Evolutionary conservation across 2,888 invertebrate species (phyloP).

Genomic region (Acleris holmiana): DNA sequence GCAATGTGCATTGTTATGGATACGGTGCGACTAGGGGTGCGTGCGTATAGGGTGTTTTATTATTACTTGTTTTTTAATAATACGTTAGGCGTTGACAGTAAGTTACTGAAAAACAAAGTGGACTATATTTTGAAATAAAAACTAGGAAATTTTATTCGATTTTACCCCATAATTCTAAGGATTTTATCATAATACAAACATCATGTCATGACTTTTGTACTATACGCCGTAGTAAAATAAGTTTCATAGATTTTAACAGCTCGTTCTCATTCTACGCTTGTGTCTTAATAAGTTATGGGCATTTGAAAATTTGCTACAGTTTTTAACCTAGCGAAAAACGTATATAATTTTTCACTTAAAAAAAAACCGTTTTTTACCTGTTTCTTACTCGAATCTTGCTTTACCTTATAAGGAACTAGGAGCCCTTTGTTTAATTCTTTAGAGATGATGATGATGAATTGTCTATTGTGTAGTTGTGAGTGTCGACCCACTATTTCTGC

Average conservation of each 20-base stretch:
- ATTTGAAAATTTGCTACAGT: no score
- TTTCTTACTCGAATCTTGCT: neutral
- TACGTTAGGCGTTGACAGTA: slow-evolving; percentile 4
- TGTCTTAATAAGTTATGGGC: no score
- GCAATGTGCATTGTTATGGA: slow-evolving; percentile 75
- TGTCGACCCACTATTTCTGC: slow-evolving; percentile 51
- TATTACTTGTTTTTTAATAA: slow-evolving; percentile 51
- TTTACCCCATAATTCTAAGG: no score
- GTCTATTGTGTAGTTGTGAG: slow-evolving; percentile 54
- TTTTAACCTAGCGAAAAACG: neutral
- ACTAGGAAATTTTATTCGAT: neutral
- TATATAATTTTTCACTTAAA: neutral
- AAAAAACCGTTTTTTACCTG: neutral
- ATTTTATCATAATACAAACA: no score
- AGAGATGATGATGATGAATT: slow-evolving; percentile 55
- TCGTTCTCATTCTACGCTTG: no score
- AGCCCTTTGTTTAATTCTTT: slow-evolving; percentile 26
- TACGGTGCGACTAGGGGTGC: slow-evolving; percentile 60
- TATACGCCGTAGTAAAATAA: no score
- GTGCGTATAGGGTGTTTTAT: slow-evolving; percentile 57
- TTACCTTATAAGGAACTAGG: slow-evolving; percentile 3
- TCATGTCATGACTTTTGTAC: no score
- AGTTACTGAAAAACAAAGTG: neutral
- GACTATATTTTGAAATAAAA: neutral
- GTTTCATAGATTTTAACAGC: no score